Evolutionary conservation across 1,140 invertebrate genomes (phyloP).

Genomic region (Cephus cinctus): DNA sequence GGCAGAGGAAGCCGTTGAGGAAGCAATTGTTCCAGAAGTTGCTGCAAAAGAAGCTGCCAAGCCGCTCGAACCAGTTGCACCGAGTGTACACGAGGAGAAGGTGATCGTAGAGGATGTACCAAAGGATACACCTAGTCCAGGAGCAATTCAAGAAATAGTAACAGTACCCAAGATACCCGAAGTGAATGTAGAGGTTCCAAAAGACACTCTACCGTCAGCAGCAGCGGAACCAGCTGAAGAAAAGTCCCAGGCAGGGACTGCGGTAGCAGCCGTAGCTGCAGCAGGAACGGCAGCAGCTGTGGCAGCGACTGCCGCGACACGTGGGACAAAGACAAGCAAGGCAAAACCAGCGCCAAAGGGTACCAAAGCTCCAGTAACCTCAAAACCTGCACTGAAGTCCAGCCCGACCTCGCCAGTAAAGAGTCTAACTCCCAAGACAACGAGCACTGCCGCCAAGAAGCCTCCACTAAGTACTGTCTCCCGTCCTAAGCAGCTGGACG

Average conservation of each 20-base stretch:
- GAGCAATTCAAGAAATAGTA: neutral
- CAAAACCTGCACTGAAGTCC: slow-evolving; percentile 35
- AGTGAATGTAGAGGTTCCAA: neutral
- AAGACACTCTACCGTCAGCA: neutral
- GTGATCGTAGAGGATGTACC: too few relatives aligned
- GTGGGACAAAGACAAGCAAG: too few relatives aligned
- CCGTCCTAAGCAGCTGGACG: slow-evolving; percentile 18
- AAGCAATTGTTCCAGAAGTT: slow-evolving; percentile 3
- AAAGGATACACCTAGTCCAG: too few relatives aligned
- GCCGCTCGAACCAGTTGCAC: neutral
- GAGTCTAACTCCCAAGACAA: slow-evolving; percentile 18
- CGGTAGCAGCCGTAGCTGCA: slow-evolving; percentile 28
- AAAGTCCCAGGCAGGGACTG: slow-evolving; percentile 31
- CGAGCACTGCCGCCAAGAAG: slow-evolving; percentile 33
- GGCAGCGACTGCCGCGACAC: slow-evolving; percentile 29
- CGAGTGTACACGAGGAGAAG: neutral
- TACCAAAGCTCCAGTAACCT: slow-evolving; percentile 24
- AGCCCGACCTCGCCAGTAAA: slow-evolving; percentile 45
- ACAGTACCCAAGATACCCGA: too few relatives aligned
- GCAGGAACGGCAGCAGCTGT: slow-evolving; percentile 29
- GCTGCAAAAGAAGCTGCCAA: neutral
- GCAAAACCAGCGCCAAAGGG: too few relatives aligned
- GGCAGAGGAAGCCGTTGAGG: slow-evolving; percentile 22
- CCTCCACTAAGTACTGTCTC: slow-evolving; percentile 15
- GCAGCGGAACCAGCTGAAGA: slow-evolving; percentile 10